Base-by-base conservation (phyloP, 1,140 invertebrate genomes). In the Microplitis mediator region DNA sequence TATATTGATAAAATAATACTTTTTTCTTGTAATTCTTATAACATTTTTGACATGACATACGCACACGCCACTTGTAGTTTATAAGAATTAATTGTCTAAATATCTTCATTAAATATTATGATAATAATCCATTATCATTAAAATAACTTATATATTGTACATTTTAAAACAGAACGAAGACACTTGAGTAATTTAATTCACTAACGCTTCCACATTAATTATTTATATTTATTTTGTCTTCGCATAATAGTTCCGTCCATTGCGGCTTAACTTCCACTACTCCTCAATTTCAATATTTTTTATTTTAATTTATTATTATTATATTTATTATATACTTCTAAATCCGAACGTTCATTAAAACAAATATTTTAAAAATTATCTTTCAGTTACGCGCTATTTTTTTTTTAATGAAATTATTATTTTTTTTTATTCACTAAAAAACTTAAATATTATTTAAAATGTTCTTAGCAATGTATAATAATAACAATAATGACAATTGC, bases 21-120 rank as follows among this genome's bases (percentile, higher is more conserved):
- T 70, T 64, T 75, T 76, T 76, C 74, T 78, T 76, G 66, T 71
- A 74, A 77, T 56, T 73, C 74, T 64, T 67, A 61, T 71, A 34
- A 23, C 45, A 56, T 50, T 73, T 60, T 68, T 52, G 39, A 76
- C 58, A 62, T 72, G 62, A 69, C 75, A 81, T 74, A 74, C 75
- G 75, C 70, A 77, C 80, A 80, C 71, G 79, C 78, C 79, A 80
- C 76, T 79, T 75, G n/a, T 81, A 76, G 73, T 58, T 66, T 74
- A 71, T 80, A 81, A 81, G 76, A 69, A 60, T 67, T 39, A 31
- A 34, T 78, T 82, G 80, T 82, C 80, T 81, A 74, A 80, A 80
- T 75, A 77, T 77, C 78, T 81, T 82, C 66, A 73, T 82, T 75
- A 77, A 75, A 77, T 80, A 79, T 80, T 78, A 75, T 61, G 2